phyloP scores from a whole-genome alignment of 2,888 invertebrate species.

The Busseola fusca region DNA sequence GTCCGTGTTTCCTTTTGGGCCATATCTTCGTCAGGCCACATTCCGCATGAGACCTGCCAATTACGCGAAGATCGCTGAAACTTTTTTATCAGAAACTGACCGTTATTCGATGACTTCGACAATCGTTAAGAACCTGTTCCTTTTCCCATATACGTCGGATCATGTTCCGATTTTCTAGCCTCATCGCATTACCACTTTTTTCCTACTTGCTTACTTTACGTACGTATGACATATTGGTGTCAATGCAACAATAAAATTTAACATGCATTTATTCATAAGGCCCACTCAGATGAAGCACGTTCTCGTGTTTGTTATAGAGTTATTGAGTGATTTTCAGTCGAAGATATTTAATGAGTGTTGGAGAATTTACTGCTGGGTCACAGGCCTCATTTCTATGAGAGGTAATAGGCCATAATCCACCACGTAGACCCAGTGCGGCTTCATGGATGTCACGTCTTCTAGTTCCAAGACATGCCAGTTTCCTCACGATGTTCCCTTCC shows the following conservation, averaged over 20 bases:
- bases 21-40: conserved; percentile 80
- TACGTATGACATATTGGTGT: conserved; percentile 81
- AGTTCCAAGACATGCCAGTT: neutral
- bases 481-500: neutral
- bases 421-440: neutral
- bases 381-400: too few species aligned
- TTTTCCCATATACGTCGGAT: conserved; percentile 73
- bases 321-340: conserved; percentile 65
- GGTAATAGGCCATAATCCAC: too few species aligned
- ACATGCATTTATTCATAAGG: conserved; percentile 80
- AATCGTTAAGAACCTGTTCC: conserved; percentile 82
- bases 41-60: conserved; percentile 83
- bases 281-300: conserved; percentile 49
- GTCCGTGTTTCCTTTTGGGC: conserved; percentile 81
- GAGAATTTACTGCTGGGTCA: neutral
- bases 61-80: conserved; percentile 81
- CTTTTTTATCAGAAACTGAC: conserved; percentile 75
- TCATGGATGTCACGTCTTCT: neutral
- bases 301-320: conserved; percentile 68
- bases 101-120: conserved; percentile 85
- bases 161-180: conserved; percentile 87
- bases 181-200: conserved; percentile 81
- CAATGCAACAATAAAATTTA: conserved; percentile 86
- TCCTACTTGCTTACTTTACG: conserved; percentile 68
- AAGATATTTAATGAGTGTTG: conserved; percentile 31